Evolutionary conservation across 2,113 vertebrate species (phyloP).

Genomic region (Antigone vipio): DNA sequence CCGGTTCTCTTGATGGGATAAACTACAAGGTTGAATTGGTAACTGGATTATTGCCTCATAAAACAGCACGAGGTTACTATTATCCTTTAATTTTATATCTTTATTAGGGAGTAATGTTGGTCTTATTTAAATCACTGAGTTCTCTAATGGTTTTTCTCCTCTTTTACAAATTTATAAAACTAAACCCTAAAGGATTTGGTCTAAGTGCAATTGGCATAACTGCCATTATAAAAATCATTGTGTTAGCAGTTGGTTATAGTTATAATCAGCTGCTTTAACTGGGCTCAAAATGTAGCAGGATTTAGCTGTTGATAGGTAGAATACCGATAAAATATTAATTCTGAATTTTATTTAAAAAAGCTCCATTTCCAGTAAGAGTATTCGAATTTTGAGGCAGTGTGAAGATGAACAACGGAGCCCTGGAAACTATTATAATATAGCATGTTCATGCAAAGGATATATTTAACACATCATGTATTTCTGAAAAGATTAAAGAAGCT

Average conservation of each 20-base stretch:
- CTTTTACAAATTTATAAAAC: constrained; percentile 69
- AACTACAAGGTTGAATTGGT: constrained; percentile 56
- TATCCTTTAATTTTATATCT: constrained; percentile 77
- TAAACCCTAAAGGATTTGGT: constrained; percentile 66
- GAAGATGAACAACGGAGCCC: neutral
- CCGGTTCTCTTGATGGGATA: constrained; percentile 47
- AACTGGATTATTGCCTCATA: constrained; percentile 69
- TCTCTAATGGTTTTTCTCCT: constrained; percentile 62
- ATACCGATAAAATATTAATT: neutral
- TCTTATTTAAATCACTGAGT: constrained; percentile 64
- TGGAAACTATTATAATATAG: neutral
- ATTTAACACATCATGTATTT: neutral
- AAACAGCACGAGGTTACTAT: constrained; percentile 73
- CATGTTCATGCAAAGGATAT: neutral
- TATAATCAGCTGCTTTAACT: constrained; percentile 42
- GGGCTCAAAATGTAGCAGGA: constrained; percentile 41
- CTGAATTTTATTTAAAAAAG: neutral
- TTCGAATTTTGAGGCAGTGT: neutral
- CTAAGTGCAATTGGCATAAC: constrained; percentile 51
- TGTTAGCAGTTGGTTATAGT: constrained; percentile 55
- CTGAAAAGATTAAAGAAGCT: neutral
- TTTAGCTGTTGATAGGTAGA: constrained; percentile 35
- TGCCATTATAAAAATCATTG: constrained; percentile 64
- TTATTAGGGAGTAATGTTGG: constrained; percentile 69
- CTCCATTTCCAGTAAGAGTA: neutral